phyloP scores from a whole-genome alignment of 2,113 vertebrate genomes.

The Ramphastos sulfuratus region DNA sequence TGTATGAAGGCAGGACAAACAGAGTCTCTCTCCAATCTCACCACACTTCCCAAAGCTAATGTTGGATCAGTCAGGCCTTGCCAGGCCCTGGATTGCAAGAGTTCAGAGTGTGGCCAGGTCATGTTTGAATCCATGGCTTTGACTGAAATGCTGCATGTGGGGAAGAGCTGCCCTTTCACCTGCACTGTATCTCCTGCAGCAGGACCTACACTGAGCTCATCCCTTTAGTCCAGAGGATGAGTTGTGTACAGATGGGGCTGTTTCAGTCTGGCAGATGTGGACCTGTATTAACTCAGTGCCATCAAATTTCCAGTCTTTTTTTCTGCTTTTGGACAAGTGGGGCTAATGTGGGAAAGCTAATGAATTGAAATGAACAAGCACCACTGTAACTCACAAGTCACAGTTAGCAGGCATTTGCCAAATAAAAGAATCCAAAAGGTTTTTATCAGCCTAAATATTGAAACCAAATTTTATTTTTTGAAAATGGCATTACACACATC shows the following conservation, averaged over 20 bases:
- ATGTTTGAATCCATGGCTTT: not conserved
- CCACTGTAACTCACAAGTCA: not conserved
- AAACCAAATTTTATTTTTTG: slow-evolving; percentile 86
- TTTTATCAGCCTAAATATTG: slow-evolving; percentile 72
- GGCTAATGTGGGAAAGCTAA: not conserved
- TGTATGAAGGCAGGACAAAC: slow-evolving; percentile 16
- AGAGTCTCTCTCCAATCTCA: not conserved
- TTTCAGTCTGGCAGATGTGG: not conserved
- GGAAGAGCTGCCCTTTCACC: not conserved
- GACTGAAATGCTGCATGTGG: not conserved
- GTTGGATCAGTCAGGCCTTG: not conserved
- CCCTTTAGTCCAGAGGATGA: not conserved
- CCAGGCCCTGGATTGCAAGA: not conserved
- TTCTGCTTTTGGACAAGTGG: not conserved
- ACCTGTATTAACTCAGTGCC: not conserved
- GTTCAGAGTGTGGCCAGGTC: not conserved
- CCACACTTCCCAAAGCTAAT: not conserved
- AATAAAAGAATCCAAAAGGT: slow-evolving; percentile 26
- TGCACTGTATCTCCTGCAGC: not conserved
- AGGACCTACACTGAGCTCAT: not conserved
- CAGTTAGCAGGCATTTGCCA: not conserved
- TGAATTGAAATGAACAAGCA: not conserved
- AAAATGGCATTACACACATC: slow-evolving; percentile 87
- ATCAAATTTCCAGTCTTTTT: not conserved
- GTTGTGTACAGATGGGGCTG: not conserved